phyloP scores from a whole-genome alignment of 1,140 invertebrate species.

The Drosophila ficusphila region DNA sequence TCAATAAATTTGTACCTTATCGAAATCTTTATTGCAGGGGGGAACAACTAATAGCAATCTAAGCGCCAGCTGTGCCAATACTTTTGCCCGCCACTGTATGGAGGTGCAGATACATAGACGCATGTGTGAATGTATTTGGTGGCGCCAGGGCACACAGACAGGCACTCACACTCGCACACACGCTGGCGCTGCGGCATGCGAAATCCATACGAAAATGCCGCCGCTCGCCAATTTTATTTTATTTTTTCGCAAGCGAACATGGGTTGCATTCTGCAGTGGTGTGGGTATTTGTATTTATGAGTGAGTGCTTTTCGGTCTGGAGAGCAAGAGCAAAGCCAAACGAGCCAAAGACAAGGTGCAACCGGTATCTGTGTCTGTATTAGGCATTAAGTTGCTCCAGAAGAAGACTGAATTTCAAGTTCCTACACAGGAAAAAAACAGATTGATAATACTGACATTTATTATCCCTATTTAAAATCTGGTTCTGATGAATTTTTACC shows the following conservation, averaged over 20 bases:
- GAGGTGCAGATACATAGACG: conserved; percentile 4
- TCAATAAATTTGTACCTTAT: conserved; percentile 1
- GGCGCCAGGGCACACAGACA: conserved; percentile 18
- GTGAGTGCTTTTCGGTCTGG: conserved; percentile 21
- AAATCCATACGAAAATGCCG: conserved; percentile 19
- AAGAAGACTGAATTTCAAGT: conserved; percentile 44
- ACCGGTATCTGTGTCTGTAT: conserved; percentile 47
- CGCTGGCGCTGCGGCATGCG: background rate
- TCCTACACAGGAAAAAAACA: conserved; percentile 11
- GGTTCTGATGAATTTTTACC: no score
- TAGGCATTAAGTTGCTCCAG: conserved; percentile 38
- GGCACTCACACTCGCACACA: background rate
- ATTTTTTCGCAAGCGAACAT: conserved; percentile 15
- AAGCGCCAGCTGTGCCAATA: conserved; percentile 23
- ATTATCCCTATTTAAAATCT: no score
- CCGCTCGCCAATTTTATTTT: conserved; percentile 19
- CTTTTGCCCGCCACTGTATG: conserved; percentile 21
- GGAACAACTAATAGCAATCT: conserved; percentile 1
- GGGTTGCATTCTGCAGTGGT: conserved; percentile 12
- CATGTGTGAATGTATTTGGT: conserved; percentile 25
- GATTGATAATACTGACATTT: no score
- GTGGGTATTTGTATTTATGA: conserved; percentile 6
- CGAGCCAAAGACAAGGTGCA: conserved; percentile 34
- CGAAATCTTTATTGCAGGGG: conserved; percentile 15
- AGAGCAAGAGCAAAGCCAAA: conserved; percentile 11